Percentiles rank a stretch among this genome's conserved stretches.
phyloP scores from a whole-genome alignment of 2,113 vertebrate species.

The Oenanthe melanoleuca region DNA sequence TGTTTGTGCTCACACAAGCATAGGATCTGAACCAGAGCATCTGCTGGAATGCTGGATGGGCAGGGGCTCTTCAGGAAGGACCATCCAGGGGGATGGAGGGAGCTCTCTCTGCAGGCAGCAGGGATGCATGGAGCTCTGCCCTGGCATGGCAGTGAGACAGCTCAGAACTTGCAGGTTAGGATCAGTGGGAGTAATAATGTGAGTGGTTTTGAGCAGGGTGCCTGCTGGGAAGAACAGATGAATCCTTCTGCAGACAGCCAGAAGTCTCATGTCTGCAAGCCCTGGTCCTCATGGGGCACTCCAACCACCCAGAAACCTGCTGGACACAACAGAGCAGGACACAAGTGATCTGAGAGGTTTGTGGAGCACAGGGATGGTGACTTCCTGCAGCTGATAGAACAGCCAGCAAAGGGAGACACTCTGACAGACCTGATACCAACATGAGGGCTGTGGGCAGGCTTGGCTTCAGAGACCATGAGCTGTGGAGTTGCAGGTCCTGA shows the following conservation, averaged over 20 bases:
- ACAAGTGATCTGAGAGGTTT: background rate
- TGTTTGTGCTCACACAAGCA: background rate
- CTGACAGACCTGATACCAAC: background rate
- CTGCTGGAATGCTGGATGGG: background rate
- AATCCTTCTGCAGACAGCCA: background rate
- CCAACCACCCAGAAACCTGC: accelerated
- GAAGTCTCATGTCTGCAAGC: background rate
- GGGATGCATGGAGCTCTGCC: background rate
- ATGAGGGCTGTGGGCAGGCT: accelerated
- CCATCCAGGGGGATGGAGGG: background rate
- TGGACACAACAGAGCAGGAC: background rate
- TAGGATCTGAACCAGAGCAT: background rate
- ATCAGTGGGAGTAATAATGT: background rate
- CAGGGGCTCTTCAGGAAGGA: background rate
- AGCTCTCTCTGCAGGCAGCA: background rate
- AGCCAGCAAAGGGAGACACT: background rate
- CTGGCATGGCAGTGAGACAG: background rate
- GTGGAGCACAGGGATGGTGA: background rate
- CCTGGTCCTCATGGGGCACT: background rate
- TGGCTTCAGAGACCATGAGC: background rate
- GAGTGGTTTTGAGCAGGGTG: background rate
- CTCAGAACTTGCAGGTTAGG: background rate
- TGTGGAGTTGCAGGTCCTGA: background rate
- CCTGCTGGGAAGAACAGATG: background rate
- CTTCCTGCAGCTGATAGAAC: background rate